phyloP scores from a whole-genome alignment of 2,888 invertebrate genomes.

The Chelonus formosanus region DNA sequence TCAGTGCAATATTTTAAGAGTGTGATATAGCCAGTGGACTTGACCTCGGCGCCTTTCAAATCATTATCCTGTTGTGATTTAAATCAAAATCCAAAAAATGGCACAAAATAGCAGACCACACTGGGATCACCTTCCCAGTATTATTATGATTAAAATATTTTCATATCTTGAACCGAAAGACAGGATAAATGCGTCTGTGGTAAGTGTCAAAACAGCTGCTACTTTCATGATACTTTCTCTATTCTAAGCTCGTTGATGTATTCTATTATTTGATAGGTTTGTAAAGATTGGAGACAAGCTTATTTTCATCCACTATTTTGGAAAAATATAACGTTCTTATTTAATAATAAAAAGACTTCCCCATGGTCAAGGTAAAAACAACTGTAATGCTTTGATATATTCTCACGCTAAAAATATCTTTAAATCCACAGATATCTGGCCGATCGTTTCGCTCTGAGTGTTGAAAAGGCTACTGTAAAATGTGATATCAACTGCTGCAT shows the following conservation, averaged over 20 bases:
- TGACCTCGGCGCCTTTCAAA: constrained; percentile 6
- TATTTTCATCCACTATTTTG: constrained; percentile 65
- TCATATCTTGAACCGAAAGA: constrained; percentile 60
- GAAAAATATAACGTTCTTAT: constrained; percentile 63
- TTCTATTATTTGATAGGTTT: constrained; percentile 55
- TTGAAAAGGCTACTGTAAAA: constrained; percentile 62
- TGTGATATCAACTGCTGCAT: constrained; percentile 60
- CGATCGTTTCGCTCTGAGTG: constrained; percentile 62
- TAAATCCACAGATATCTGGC: constrained; percentile 52
- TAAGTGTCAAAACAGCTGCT: constrained; percentile 40
- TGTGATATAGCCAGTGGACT: background rate
- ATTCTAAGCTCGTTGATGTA: constrained; percentile 7
- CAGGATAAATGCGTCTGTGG: constrained; percentile 60
- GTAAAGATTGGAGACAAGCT: constrained; percentile 69
- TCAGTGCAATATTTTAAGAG: too few relatives aligned
- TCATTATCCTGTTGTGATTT: constrained; percentile 2
- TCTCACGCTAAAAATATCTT: constrained; percentile 2
- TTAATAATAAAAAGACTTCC: constrained; percentile 58
- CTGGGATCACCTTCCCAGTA: constrained; percentile 65
- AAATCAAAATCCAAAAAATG: constrained; percentile 44
- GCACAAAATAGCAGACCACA: constrained; percentile 51
- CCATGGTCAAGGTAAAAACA: constrained; percentile 56
- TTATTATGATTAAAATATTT: constrained; percentile 65
- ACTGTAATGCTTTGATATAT: constrained; percentile 1
- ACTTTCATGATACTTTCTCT: constrained; percentile 11